Conservation (phyloP, 2,888 invertebrate genomes). For the Drosophila formosana region DNA sequence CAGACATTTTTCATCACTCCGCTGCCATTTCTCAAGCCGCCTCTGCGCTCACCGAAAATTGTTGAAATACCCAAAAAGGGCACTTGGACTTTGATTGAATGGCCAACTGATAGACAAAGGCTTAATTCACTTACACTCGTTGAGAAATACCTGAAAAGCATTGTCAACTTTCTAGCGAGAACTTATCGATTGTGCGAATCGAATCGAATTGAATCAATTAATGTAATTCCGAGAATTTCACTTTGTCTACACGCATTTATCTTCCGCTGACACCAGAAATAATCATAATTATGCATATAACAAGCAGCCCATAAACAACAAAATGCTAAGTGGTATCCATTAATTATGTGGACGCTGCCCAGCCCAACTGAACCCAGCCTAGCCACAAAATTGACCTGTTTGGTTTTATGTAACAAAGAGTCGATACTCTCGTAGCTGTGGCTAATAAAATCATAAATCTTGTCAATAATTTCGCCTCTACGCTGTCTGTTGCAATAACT, state of each 20-base stretch:
- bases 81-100: slow-evolving; percentile 39
- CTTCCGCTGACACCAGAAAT: slow-evolving; percentile 23
- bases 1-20: slow-evolving; percentile 42
- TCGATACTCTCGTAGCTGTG: slow-evolving; percentile 57
- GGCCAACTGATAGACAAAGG: slow-evolving; percentile 27
- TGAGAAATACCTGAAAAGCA: not conserved
- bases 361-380: slow-evolving; percentile 29
- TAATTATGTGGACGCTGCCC: slow-evolving; percentile 57
- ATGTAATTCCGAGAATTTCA: slow-evolving; percentile 2
- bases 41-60: slow-evolving; percentile 29
- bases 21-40: slow-evolving; percentile 38
- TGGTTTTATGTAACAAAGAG: slow-evolving; percentile 67
- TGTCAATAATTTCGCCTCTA: slow-evolving; percentile 58
- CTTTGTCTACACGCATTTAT: slow-evolving; percentile 14
- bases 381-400: slow-evolving; percentile 58
- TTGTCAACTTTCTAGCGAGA: slow-evolving; percentile 5
- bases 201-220: not conserved
- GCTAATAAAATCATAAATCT: slow-evolving; percentile 74
- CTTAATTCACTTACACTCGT: slow-evolving; percentile 1
- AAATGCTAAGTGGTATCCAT: slow-evolving; percentile 56
- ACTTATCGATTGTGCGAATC: not conserved
- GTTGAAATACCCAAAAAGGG: slow-evolving; percentile 33
- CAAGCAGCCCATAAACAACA: slow-evolving; percentile 56
- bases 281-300: slow-evolving; percentile 44
- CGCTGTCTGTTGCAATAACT: slow-evolving; percentile 55